Base-by-base conservation (phyloP, 2,888 invertebrate genomes). In the Synanthedon vespiformis region DNA sequence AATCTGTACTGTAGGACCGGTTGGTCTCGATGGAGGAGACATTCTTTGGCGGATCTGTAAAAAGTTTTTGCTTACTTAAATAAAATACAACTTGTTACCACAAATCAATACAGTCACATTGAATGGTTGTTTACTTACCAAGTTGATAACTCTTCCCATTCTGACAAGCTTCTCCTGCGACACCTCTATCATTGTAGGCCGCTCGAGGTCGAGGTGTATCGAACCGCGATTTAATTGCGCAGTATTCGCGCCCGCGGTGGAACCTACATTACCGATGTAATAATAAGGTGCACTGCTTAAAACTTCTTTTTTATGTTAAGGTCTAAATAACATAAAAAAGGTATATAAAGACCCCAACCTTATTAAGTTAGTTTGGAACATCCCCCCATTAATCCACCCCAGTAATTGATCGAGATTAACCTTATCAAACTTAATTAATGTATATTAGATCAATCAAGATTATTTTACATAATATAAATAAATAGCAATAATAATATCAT, bases 141-240 rank as follows among this genome's bases (percentile, higher is more conserved):
- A 54, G 27, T 53, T 51, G 2, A 44, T 3, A 12, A 80, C 79
- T 2, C 54, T 58, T 22, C 57, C 65, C 1, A 84, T 51, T 4
- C 78, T 65, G 1, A 44, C 56, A n/a, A 82, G 44, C 6, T 68
- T 65, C 16, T 80, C 76, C 12, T 48, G 14, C 18, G 48, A 71
- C 0, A 84, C 57, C 16, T 77, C 70, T 0, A 80, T 2, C n/a
- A 71, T 60, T 1, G 83, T 58, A 0, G 85, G 85, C 1, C 83
- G 63, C 52, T 84, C 84, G 10, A 84, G 51, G 54, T 83, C 83
- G 2, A 83, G 18, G 1, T 59, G 58, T 1, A 75, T 52, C 0
- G 60, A 53, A 11, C 78, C 80, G 10, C 68, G 68, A 1, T 54
- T 2, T 8, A 40, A 34, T 49, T n/a, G 41, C 16, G 10, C 55